These are phyloP conservation scores for Drosophila buzzatii DNA, from an alignment of 2,888 invertebrate genomes.

Conservation along the genomic window DNA sequence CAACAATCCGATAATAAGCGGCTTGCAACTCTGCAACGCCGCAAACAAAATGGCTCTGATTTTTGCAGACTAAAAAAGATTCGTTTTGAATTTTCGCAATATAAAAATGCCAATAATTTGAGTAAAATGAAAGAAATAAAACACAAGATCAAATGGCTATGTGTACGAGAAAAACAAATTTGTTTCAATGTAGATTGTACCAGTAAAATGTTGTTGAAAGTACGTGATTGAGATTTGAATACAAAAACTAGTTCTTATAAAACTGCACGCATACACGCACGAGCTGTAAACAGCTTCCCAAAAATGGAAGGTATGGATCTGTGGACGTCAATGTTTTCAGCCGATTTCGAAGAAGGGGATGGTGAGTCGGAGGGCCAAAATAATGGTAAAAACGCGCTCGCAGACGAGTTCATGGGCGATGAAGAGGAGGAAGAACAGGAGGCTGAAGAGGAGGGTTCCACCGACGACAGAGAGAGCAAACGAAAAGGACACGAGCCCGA, in stretches of 20 bases:
- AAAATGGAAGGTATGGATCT: constrained; percentile 81
- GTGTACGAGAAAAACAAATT: constrained; percentile 12
- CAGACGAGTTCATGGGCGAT: constrained; percentile 53
- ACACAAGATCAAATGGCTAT: constrained; percentile 11
- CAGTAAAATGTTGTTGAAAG: constrained; percentile 25
- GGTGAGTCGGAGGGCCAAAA: constrained; percentile 24
- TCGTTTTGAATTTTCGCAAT: constrained; percentile 46
- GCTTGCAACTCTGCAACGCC: constrained; percentile 54
- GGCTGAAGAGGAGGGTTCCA: constrained; percentile 34
- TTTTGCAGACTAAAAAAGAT: constrained; percentile 65
- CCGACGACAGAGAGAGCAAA: constrained; percentile 2
- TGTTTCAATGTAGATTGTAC: constrained; percentile 5
- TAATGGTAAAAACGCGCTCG: constrained; percentile 23
- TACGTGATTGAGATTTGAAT: constrained; percentile 50
- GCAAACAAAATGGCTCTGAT: constrained; percentile 77
- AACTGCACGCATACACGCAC: constrained; percentile 48
- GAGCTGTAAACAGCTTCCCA: constrained; percentile 34
- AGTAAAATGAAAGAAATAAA: constrained; percentile 32
- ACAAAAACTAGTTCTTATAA: constrained; percentile 72
- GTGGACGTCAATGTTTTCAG: constrained; percentile 82
- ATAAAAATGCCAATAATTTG: constrained; percentile 13
- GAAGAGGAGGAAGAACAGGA: constrained; percentile 50
- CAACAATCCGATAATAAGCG: constrained; percentile 29
- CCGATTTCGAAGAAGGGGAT: constrained; percentile 70
- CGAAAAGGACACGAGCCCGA: constrained; percentile 59